Evolutionary conservation across 2,113 vertebrate species (phyloP).

Genomic region (Sitta europaea): DNA sequence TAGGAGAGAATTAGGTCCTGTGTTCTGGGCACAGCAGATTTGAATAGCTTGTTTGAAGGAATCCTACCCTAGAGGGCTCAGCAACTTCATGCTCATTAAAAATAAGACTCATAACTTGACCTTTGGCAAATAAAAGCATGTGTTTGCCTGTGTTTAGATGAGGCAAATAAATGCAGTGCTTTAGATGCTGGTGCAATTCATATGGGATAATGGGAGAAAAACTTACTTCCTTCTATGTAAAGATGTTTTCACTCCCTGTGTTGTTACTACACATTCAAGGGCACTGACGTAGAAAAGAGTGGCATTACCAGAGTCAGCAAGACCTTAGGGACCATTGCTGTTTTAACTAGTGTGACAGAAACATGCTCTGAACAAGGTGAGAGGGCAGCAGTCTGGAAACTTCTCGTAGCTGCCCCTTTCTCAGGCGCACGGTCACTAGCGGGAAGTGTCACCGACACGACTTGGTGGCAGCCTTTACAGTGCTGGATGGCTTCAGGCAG

Average conservation of each 20-base stretch:
- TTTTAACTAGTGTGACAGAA: not conserved
- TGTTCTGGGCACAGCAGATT: not conserved
- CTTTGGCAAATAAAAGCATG: not conserved
- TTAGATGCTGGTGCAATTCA: not conserved
- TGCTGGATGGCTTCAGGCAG: conserved; percentile 56
- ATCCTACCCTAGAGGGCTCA: not conserved
- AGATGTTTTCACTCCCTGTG: not conserved
- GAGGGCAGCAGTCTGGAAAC: not conserved
- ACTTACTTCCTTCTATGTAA: not conserved
- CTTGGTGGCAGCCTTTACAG: not conserved
- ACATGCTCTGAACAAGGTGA: not conserved
- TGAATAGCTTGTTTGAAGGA: conserved; percentile 11
- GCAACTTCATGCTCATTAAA: conserved; percentile 22
- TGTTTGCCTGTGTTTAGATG: not conserved
- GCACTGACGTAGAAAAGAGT: not conserved
- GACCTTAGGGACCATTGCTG: not conserved
- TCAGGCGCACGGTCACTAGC: accelerated
- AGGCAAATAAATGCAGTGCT: not conserved
- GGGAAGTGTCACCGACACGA: not conserved
- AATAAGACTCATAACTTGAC: conserved; percentile 2
- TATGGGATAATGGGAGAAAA: not conserved
- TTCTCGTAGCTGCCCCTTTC: not conserved
- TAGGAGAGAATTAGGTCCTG: not conserved
- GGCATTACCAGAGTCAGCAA: not conserved
- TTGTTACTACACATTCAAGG: not conserved